phyloP scores from a whole-genome alignment of 2,888 invertebrate genomes.

The Ganaspis brasiliensis region DNA sequence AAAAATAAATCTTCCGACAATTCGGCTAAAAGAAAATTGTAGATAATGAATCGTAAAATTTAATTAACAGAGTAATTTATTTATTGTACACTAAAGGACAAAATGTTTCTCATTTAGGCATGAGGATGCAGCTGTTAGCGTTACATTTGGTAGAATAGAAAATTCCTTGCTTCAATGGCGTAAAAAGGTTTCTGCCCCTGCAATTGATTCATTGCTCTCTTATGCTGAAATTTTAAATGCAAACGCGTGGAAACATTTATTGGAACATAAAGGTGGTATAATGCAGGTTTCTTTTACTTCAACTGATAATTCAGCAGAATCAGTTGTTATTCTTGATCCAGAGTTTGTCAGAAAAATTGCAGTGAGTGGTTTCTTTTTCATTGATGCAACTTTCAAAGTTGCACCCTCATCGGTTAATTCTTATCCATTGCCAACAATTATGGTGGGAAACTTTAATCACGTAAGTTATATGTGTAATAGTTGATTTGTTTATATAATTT shows the following conservation, averaged over 20 bases:
- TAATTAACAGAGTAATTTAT: too few relatives aligned
- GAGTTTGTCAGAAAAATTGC: neutral
- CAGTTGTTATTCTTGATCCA: neutral
- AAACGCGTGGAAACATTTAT: neutral
- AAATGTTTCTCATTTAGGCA: too few relatives aligned
- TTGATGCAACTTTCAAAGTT: neutral
- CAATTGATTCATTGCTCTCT: neutral
- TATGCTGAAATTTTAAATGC: neutral
- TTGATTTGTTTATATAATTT: too few relatives aligned
- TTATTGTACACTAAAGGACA: too few relatives aligned
- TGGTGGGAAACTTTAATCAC: too few relatives aligned
- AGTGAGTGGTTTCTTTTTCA: neutral
- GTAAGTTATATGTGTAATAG: too few relatives aligned
- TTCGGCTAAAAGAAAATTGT: too few relatives aligned
- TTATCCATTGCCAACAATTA: too few relatives aligned
- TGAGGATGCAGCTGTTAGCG: too few relatives aligned
- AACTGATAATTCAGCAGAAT: neutral
- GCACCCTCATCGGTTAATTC: neutral
- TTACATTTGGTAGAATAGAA: neutral
- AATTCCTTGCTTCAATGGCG: neutral
- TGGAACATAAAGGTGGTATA: neutral
- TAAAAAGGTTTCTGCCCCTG: neutral
- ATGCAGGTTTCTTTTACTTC: neutral
- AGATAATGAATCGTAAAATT: too few relatives aligned
- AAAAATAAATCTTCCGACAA: too few relatives aligned